Percentiles rank a stretch among this genome's conserved stretches.
Conservation (phyloP, 2,888 invertebrate species). For the Yponomeuta evonymella region DNA sequence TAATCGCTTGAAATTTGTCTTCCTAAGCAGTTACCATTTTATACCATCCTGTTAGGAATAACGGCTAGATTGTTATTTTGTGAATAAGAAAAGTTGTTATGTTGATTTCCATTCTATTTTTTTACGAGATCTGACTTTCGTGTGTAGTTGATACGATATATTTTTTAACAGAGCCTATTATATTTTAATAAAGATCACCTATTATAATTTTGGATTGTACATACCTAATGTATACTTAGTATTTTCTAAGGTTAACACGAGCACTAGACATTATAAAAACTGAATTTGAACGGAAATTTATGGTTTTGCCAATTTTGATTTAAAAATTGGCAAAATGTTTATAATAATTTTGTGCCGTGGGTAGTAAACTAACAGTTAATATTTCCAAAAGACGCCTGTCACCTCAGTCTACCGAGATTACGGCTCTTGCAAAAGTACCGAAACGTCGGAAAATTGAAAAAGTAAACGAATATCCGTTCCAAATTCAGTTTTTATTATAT, state of each 20-base stretch:
- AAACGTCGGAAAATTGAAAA: too few relatives aligned
- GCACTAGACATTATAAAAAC: too few relatives aligned
- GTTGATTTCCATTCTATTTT: conserved; percentile 6
- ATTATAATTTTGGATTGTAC: conserved; percentile 6
- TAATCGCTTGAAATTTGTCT: neutral
- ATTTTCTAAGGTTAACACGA: too few relatives aligned
- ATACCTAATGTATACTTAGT: conserved; percentile 1
- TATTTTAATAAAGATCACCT: neutral
- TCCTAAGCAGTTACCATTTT: conserved; percentile 11
- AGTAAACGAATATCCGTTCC: too few relatives aligned
- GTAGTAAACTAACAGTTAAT: too few relatives aligned
- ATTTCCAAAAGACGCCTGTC: too few relatives aligned
- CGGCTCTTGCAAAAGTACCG: too few relatives aligned
- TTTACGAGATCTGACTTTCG: conserved; percentile 9
- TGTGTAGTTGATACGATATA: neutral
- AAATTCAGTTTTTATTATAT: neutral
- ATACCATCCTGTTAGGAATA: neutral
- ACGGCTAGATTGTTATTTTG: conserved; percentile 5
- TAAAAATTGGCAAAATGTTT: too few relatives aligned
- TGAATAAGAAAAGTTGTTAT: neutral
- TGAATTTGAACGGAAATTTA: too few relatives aligned
- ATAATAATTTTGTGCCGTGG: too few relatives aligned
- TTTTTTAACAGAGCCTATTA: neutral
- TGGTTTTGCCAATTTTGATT: too few relatives aligned
- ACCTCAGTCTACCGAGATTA: too few relatives aligned